Evolutionary conservation across 1,140 invertebrate species (phyloP).

Genomic region (Spodoptera litura): DNA sequence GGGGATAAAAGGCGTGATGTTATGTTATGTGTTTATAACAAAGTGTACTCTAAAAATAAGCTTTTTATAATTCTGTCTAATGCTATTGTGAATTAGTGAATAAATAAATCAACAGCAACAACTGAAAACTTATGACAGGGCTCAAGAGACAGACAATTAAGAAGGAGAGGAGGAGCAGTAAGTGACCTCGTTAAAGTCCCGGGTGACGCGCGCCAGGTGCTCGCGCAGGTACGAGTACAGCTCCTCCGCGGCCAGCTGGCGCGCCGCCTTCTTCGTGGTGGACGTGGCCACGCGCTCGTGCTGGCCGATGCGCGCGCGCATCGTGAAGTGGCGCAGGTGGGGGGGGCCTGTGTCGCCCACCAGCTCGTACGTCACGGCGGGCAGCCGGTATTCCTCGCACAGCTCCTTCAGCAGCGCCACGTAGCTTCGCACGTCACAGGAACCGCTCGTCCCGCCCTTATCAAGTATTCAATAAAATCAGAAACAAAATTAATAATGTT

Average conservation of each 20-base stretch:
- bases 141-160: too few species aligned
- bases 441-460: background rate
- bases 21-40: too few species aligned
- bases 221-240: conserved; percentile 75
- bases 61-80: too few species aligned
- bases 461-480: too few species aligned
- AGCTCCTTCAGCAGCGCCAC: conserved; percentile 75
- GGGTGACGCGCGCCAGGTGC: conserved; percentile 66
- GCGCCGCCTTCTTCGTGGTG: conserved; percentile 74
- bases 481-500: too few species aligned
- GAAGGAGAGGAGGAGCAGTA: background rate
- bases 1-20: too few species aligned
- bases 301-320: conserved; percentile 63
- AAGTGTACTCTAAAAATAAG: too few species aligned
- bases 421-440: conserved; percentile 61
- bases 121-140: too few species aligned
- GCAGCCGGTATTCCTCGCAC: conserved; percentile 71
- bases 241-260: conserved; percentile 72
- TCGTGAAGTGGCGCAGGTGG: conserved; percentile 73
- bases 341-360: conserved; percentile 77
- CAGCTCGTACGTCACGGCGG: conserved; percentile 63
- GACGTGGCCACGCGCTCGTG: conserved; percentile 67
- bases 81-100: too few species aligned
- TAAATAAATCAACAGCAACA: too few species aligned
- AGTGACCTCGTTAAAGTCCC: conserved; percentile 73